Percentiles rank a stretch among this genome's conserved stretches.
phyloP scores from a whole-genome alignment of 2,113 vertebrate genomes.

The Rhinopomastus cyanomelas region DNA sequence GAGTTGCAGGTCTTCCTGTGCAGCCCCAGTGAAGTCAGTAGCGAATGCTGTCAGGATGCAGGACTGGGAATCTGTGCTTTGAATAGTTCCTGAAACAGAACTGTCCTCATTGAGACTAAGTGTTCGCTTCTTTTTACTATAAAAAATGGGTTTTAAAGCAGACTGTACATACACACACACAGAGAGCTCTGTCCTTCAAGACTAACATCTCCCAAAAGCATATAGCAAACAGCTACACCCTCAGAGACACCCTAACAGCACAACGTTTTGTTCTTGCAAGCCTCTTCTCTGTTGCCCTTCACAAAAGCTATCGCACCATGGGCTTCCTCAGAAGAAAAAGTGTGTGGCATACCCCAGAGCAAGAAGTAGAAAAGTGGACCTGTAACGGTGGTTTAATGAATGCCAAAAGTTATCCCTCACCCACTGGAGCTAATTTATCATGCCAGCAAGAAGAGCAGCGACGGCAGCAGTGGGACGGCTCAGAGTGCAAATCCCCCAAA shows the following conservation, averaged over 20 bases:
- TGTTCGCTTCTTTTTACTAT: neutral
- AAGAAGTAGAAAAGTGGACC: neutral
- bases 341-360: neutral
- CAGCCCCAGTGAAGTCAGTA: neutral
- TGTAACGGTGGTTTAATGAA: conserved; percentile 18
- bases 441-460: neutral
- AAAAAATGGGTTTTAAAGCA: neutral
- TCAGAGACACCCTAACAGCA: neutral
- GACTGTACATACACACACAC: neutral
- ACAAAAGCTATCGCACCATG: neutral
- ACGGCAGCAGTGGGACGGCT: neutral
- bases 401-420: neutral
- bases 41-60: neutral
- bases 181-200: neutral
- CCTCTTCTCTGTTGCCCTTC: neutral
- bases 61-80: neutral
- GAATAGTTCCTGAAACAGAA: neutral
- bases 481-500: conserved; percentile 34
- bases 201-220: neutral
- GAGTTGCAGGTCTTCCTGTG: neutral
- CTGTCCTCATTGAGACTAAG: neutral
- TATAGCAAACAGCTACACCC: neutral
- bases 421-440: neutral
- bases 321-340: neutral
- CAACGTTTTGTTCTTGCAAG: neutral